Conservation (phyloP, 35 echinoderm and acorn worm species). For the Diadema setosum region DNA sequence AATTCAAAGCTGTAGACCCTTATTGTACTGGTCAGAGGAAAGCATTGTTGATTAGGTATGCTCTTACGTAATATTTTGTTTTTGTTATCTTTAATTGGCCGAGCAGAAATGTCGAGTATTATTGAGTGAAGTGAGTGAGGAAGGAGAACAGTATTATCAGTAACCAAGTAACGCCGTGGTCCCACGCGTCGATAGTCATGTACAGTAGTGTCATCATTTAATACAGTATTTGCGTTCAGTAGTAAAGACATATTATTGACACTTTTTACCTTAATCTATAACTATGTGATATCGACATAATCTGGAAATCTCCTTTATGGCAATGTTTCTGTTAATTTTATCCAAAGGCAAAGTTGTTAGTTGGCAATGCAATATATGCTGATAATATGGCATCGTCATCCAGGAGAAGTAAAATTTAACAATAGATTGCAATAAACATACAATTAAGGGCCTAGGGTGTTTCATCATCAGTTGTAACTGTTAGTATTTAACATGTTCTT, state of each 20-base stretch:
- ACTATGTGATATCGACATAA: neutral
- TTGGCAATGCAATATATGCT: too few relatives aligned
- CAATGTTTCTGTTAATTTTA: neutral
- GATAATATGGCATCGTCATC: too few relatives aligned
- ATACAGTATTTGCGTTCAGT: neutral
- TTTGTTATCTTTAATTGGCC: too few relatives aligned
- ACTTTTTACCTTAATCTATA: neutral
- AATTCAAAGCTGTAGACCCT: constrained; percentile 1
- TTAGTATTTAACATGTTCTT: too few relatives aligned
- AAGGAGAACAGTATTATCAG: neutral
- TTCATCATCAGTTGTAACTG: too few relatives aligned
- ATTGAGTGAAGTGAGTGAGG: neutral
- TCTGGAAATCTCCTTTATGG: neutral
- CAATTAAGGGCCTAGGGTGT: too few relatives aligned
- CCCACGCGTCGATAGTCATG: neutral
- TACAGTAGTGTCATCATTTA: neutral
- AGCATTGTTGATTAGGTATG: neutral
- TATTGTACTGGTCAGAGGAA: neutral
- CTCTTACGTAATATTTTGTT: neutral
- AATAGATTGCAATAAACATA: too few relatives aligned
- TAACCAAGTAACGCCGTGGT: neutral
- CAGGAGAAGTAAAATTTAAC: too few relatives aligned
- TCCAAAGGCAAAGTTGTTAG: too few relatives aligned
- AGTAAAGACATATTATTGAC: neutral
- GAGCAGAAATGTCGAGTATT: too few relatives aligned